Percentiles rank a stretch among this genome's conserved stretches.
Evolutionary conservation across 2,797 vertebrate species (phyloP).

Genomic region (Urocyon cinereoargenteus): DNA sequence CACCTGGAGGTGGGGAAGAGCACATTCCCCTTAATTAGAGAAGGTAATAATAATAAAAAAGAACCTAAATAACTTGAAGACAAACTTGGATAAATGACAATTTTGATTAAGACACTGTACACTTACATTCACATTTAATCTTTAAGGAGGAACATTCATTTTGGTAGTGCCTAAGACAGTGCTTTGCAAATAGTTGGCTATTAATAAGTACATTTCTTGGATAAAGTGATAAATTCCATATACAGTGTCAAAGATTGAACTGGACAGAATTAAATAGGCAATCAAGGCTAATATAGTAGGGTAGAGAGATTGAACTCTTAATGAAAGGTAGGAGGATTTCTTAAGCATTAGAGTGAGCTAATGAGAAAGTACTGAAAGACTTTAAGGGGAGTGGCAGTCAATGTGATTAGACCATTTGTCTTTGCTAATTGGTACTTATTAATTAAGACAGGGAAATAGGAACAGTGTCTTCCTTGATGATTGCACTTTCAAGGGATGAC

Average conservation of each 20-base stretch:
- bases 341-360: background rate
- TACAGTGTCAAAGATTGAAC: background rate
- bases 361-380: background rate
- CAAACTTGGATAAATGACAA: background rate
- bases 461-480: background rate
- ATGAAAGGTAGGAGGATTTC: background rate
- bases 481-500: background rate
- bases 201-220: background rate
- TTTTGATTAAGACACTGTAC: background rate
- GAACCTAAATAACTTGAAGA: background rate
- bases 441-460: background rate
- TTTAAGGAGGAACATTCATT: background rate
- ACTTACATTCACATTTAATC: background rate
- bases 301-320: background rate
- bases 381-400: background rate
- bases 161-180: background rate
- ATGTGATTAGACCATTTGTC: background rate
- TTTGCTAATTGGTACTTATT: background rate
- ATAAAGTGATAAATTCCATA: background rate
- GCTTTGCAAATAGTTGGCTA: background rate
- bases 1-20: background rate
- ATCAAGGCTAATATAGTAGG: background rate
- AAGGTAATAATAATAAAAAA: background rate
- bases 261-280: background rate
- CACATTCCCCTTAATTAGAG: background rate